Evolutionary conservation across 2,113 vertebrate species (phyloP), one percentile per base, ranked within the genome.

Genomic region (Stigmatopora nigra): DNA sequence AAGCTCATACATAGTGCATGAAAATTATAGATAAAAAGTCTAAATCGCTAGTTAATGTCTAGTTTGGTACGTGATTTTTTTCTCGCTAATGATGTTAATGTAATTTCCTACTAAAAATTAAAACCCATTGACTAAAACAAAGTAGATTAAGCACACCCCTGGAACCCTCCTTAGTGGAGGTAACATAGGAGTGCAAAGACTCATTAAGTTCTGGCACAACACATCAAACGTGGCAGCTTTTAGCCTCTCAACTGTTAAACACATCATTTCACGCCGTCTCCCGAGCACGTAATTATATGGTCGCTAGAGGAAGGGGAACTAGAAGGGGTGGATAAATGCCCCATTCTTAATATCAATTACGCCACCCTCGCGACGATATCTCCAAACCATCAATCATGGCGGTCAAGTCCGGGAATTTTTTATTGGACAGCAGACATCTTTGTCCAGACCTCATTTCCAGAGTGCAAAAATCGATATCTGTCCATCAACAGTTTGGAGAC

Each of bases 401-500:
- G n/a, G 12, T 12, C 11, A 19, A 7, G 55, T 67, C 71, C 68
- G 17, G 17, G 58, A 46, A 61, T 60, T 72, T 72, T 71, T 64
- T 20, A 69, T 75, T 63, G 61, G 76, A 68, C 76, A 66, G 71
- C 73, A 65, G 70, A 82, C 51, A 61, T 77, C 66, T 82, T 78
- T 73, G 69, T 76, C 65, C 71, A 70, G 64, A 73, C 44, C n/a
- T 75, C 55, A 35, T 71, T 79, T 61, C 15, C 46, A 9, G 41
- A 61, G 22, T 55, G 49, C 71, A 76, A 72, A 44, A 76, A 83
- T 86, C 86, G 73, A 84, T 83, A 84, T 45, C 48, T 82, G 80
- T 83, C 72, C 67, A 49, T 17, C 55, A 71, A 78, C 69, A 70
- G 51, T 22, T 35, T 51, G 64, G 79, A 84, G 76, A 71, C 70